Conservation (phyloP, 2,888 invertebrate genomes). For the Napeogenes inachia region DNA sequence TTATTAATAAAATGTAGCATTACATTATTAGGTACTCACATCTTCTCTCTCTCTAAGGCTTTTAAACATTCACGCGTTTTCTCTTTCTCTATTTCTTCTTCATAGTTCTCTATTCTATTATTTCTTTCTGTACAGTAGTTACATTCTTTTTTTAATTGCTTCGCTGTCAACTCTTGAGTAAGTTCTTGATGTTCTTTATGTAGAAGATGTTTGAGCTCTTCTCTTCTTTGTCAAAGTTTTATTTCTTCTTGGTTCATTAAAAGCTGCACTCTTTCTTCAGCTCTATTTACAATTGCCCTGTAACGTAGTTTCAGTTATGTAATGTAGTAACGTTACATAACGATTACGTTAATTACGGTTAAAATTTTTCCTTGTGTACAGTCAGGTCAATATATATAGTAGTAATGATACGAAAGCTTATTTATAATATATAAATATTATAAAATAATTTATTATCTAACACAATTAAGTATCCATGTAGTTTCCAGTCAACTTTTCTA, state of each 20-base stretch:
- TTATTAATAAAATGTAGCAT: too few relatives aligned
- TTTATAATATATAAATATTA: too few relatives aligned
- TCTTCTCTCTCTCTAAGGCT: constrained; percentile 64
- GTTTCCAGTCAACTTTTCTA: neutral
- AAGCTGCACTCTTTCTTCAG: constrained; percentile 55
- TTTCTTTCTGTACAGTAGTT: constrained; percentile 52
- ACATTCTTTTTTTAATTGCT: constrained; percentile 49
- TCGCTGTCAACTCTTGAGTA: constrained; percentile 47
- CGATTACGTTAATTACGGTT: too few relatives aligned
- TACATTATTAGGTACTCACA: constrained; percentile 44
- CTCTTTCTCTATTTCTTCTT: constrained; percentile 55
- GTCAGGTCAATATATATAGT: too few relatives aligned
- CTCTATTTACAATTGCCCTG: constrained; percentile 59
- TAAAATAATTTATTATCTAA: too few relatives aligned
- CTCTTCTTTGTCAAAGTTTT: constrained; percentile 61
- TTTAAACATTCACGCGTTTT: constrained; percentile 58
- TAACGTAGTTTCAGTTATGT: constrained; percentile 12
- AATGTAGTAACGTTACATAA: too few relatives aligned
- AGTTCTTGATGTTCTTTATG: constrained; percentile 51
- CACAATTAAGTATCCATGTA: neutral
- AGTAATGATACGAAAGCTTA: too few relatives aligned
- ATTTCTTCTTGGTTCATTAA: constrained; percentile 54
- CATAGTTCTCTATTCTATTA: constrained; percentile 40
- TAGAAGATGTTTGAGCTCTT: constrained; percentile 49
- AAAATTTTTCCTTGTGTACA: too few relatives aligned